Base-by-base conservation (phyloP, 2,113 vertebrate genomes). In the Herpailurus yagouaroundi region DNA sequence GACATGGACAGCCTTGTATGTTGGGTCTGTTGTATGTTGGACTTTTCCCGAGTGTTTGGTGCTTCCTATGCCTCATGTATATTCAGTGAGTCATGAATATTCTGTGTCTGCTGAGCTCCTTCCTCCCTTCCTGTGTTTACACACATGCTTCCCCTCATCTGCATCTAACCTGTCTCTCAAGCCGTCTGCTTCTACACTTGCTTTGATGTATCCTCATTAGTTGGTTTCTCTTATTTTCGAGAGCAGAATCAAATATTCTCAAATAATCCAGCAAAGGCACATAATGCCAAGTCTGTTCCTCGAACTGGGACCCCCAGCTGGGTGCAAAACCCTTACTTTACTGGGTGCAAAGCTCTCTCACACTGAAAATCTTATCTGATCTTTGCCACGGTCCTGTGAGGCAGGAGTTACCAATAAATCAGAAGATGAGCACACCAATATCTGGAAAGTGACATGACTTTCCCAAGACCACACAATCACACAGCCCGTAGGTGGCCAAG, bases 31-130 rank as follows among this genome's bases (percentile, higher is more conserved):
- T 29, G 5, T 14, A 4, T 29, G 38, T 85, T 45, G 60, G 38
- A n/a, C 11, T n/a, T 16, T 18, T 13, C 71, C n/a, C 38, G 90
- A 88, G n/a, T 69, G 73, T 38, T 68, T 69, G 73, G 18, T 81
- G 76, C 29, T 50, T 76, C 50, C 1, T 1, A 7, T 10, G 45
- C 16, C 84, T 95, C 89, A 33, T 69, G 81, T 23, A 91, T 95
- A 94, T 94, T 97, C 85, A 93, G 45, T 7, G 5, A 64, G 6
- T 90, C 55, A 64, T 84, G 84, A 96, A 97, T 96, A 95, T 94
- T 91, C 86, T 82, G n/a, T 9, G 60, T 7, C 85, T 33, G 1
- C 38, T 91, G 68, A 14, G 52, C 68, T 71, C 71, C 66, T 90
- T 73, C 69, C 27, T 57, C 73, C 45, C 64, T 93, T 38, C 89